Percentiles rank a stretch among this genome's conserved stretches.
Evolutionary conservation across 64 coral and sea anemone genomes (phyloP).

Genomic region (Actinia equina): DNA sequence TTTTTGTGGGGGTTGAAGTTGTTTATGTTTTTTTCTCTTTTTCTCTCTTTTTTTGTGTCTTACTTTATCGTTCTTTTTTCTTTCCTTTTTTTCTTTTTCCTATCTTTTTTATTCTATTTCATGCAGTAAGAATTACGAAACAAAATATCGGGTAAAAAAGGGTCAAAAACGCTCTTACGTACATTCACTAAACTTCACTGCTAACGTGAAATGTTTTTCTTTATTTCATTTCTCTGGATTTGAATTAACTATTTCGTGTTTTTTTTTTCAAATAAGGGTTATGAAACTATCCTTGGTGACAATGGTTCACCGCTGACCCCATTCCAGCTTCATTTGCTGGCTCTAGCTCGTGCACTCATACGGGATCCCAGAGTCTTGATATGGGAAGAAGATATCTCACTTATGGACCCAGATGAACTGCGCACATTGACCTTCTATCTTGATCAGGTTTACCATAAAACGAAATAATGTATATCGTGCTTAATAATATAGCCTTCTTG

Average conservation of each 20-base stretch:
- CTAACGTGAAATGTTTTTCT: neutral
- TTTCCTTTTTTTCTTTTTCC: too few species aligned
- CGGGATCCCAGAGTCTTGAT: conserved; percentile 69
- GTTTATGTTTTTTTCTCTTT: neutral
- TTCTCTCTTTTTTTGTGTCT: neutral
- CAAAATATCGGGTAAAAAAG: too few species aligned
- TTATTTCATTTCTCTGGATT: neutral
- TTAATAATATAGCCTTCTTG: too few species aligned
- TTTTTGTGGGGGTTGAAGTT: too few species aligned
- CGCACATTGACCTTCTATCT: conserved; percentile 40
- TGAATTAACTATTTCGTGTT: neutral
- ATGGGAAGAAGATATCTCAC: conserved; percentile 65
- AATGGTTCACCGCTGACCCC: conserved; percentile 57
- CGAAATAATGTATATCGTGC: too few species aligned
- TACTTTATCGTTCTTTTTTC: too few species aligned
- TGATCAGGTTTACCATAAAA: conserved; percentile 29
- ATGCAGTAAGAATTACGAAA: too few species aligned
- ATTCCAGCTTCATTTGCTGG: conserved; percentile 62
- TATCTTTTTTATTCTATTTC: too few species aligned
- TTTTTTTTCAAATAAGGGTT: conserved; percentile 30
- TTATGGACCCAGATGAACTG: conserved; percentile 38
- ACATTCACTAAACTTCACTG: too few species aligned
- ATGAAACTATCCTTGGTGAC: conserved; percentile 49
- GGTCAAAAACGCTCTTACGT: too few species aligned
- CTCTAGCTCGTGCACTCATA: conserved; percentile 49